Evolutionary conservation across 2,888 invertebrate genomes (phyloP).

Genomic region (Nasonovia ribisnigri): DNA sequence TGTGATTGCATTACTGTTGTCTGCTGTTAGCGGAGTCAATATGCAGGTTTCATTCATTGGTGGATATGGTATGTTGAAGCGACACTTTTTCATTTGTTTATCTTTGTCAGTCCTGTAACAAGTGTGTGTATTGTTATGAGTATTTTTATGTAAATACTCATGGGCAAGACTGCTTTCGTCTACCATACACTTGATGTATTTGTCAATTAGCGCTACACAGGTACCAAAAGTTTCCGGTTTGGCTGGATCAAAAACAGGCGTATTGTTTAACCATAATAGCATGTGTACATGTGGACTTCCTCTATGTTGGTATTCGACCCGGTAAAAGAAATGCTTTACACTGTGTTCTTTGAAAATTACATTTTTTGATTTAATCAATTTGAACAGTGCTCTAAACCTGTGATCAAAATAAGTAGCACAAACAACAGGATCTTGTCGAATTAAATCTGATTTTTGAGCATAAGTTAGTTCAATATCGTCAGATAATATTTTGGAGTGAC

Average conservation of each 20-base stretch:
- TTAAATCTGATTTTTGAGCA: slow-evolving; percentile 66
- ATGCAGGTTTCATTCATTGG: no score
- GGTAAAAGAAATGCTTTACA: slow-evolving; percentile 13
- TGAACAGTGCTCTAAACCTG: slow-evolving; percentile 65
- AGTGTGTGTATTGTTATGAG: no score
- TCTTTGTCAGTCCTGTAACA: slow-evolving; percentile 66
- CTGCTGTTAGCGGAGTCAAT: neutral
- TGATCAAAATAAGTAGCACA: slow-evolving; percentile 64
- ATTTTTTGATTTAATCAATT: slow-evolving; percentile 66
- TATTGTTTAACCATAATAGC: neutral
- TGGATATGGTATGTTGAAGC: no score
- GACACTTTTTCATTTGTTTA: slow-evolving; percentile 55
- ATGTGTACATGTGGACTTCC: slow-evolving; percentile 65
- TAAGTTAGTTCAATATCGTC: neutral
- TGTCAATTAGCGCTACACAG: slow-evolving; percentile 66
- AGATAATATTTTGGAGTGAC: neutral
- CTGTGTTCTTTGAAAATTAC: slow-evolving; percentile 65
- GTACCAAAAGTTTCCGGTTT: slow-evolving; percentile 40
- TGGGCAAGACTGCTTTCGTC: slow-evolving; percentile 65
- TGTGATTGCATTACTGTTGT: neutral
- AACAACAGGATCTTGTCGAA: slow-evolving; percentile 67
- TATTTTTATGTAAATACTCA: no score
- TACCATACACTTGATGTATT: slow-evolving; percentile 67
- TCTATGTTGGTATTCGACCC: slow-evolving; percentile 68
- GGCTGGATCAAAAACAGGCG: neutral